Percentiles rank a stretch among this genome's conserved stretches.
These are phyloP conservation scores for Calameuta pallipes DNA, from an alignment of 2,888 invertebrate genomes.

Conservation along the genomic window DNA sequence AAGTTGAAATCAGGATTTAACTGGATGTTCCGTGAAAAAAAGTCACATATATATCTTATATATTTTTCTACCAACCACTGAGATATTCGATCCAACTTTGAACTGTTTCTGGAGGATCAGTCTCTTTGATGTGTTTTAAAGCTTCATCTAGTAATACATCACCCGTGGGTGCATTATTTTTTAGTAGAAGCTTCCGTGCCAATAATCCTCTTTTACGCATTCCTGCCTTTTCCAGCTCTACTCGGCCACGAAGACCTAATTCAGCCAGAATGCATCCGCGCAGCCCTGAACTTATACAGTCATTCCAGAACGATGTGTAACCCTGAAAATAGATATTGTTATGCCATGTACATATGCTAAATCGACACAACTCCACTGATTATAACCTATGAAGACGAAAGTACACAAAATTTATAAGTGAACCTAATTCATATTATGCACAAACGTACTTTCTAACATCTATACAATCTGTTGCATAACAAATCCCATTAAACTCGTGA, in stretches of 20 bases:
- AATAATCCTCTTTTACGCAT: conserved; percentile 94
- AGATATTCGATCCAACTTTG: conserved; percentile 99
- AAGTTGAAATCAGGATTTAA: conserved; percentile 6
- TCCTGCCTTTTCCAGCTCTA: conserved; percentile 96
- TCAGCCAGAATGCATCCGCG: conserved; percentile 99
- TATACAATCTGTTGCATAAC: too few relatives aligned
- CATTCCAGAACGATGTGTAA: conserved; percentile 99
- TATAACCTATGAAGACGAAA: too few relatives aligned
- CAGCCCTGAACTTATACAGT: conserved; percentile 99
- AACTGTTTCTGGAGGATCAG: conserved; percentile 95
- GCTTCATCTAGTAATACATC: conserved; percentile 97
- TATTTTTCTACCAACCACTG: conserved; percentile 77
- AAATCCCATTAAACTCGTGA: too few relatives aligned
- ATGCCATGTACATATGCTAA: too few relatives aligned
- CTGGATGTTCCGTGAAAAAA: neutral
- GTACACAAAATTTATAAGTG: too few relatives aligned
- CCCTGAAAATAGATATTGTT: conserved; percentile 73
- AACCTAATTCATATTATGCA: too few relatives aligned
- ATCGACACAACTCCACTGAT: too few relatives aligned
- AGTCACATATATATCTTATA: neutral
- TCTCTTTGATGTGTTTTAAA: conserved; percentile 97
- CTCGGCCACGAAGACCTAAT: conserved; percentile 91
- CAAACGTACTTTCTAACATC: too few relatives aligned
- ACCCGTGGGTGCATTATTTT: conserved; percentile 94
- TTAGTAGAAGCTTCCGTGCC: conserved; percentile 84